Conservation (phyloP, 2,113 vertebrate species). For the Barbus barbus region DNA sequence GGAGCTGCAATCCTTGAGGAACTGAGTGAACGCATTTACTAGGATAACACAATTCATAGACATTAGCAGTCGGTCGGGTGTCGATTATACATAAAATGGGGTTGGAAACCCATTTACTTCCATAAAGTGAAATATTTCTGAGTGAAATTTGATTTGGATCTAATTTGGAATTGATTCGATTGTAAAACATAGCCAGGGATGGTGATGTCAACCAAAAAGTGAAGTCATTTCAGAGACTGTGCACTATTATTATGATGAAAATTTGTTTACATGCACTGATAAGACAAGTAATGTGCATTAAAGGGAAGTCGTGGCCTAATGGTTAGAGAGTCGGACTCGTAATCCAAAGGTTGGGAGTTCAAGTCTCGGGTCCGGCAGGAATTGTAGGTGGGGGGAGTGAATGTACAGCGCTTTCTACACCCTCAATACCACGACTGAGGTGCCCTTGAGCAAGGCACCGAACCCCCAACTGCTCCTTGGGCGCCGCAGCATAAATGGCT, state of each 20-base stretch:
- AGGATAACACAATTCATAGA: not conserved
- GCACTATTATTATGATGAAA: not conserved
- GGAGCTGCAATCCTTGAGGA: slow-evolving; percentile 5
- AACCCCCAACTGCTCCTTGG: too few relatives aligned
- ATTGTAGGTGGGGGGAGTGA: too few relatives aligned
- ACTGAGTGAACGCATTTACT: slow-evolving; percentile 13
- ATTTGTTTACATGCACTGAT: not conserved
- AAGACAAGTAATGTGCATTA: not conserved
- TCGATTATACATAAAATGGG: not conserved
- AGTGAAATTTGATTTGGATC: not conserved
- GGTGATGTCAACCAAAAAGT: not conserved
- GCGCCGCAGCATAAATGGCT: too few relatives aligned
- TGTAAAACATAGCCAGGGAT: not conserved
- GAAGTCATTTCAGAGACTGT: not conserved
- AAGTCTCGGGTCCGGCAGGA: too few relatives aligned
- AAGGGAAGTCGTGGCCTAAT: too few relatives aligned
- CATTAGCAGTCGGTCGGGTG: not conserved
- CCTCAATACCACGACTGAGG: too few relatives aligned
- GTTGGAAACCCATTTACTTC: not conserved
- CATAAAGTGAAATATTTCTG: not conserved
- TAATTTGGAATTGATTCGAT: not conserved
- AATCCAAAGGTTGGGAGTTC: too few relatives aligned
- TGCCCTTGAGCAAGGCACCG: too few relatives aligned
- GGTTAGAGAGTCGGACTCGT: too few relatives aligned
- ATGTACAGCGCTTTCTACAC: too few relatives aligned